Evolutionary conservation across 2,797 vertebrate genomes (phyloP).

Genomic region (Rhinogobio ventralis): DNA sequence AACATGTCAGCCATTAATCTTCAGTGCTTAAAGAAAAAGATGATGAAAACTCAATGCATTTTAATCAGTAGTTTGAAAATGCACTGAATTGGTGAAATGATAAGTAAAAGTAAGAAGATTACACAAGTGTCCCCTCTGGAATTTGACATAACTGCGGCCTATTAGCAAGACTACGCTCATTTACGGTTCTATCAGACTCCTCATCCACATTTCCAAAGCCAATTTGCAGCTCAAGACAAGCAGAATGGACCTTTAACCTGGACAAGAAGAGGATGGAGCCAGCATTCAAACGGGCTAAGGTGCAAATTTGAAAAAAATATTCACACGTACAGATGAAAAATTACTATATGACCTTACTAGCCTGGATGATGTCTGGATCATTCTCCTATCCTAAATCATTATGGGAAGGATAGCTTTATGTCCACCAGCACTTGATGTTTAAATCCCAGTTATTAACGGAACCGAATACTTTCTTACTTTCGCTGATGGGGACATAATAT

Average conservation of each 20-base stretch:
- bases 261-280: constrained; percentile 22
- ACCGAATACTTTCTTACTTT: background rate
- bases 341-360: background rate
- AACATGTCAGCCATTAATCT: constrained; percentile 21
- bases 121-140: constrained; percentile 63
- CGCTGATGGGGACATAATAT: background rate
- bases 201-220: constrained; percentile 42
- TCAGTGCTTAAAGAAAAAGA: constrained; percentile 28
- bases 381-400: constrained; percentile 6
- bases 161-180: constrained; percentile 48
- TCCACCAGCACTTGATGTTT: background rate
- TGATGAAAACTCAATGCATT: constrained; percentile 25
- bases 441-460: background rate
- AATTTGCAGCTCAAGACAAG: constrained; percentile 47
- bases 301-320: background rate
- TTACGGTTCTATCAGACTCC: constrained; percentile 35
- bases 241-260: constrained; percentile 26
- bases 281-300: constrained; percentile 5
- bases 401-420: background rate
- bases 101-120: constrained; percentile 64
- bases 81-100: constrained; percentile 53
- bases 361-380: background rate
- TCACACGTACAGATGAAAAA: background rate
- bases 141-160: constrained; percentile 49
- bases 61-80: constrained; percentile 32